phyloP scores from a whole-genome alignment of 2,888 invertebrate genomes.

The Sphaerophoria taeniata region DNA sequence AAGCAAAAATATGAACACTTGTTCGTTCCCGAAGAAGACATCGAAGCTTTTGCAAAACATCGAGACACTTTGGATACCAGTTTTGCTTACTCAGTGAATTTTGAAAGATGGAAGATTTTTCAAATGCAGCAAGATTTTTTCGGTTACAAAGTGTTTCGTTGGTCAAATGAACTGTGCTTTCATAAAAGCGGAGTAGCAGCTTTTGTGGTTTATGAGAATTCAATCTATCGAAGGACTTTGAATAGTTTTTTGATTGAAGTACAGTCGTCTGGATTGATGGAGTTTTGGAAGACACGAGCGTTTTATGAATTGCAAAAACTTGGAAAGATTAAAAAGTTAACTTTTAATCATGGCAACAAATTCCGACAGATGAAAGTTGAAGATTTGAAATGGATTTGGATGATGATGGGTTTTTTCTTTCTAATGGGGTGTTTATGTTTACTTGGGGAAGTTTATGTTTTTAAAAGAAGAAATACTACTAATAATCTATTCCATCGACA shows the following conservation, averaged over 20 bases:
- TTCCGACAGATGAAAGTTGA: background rate
- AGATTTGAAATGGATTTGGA: background rate
- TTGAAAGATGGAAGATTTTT: slow-evolving; percentile 4
- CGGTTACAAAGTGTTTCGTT: slow-evolving; percentile 30
- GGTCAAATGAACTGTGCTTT: background rate
- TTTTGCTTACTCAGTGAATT: slow-evolving; percentile 6
- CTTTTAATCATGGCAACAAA: background rate
- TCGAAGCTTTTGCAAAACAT: background rate
- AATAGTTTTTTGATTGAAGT: background rate
- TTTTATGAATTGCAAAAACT: background rate
- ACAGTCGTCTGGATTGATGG: slow-evolving; percentile 11
- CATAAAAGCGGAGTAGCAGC: background rate
- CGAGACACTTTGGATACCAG: slow-evolving; percentile 1
- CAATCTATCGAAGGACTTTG: background rate
- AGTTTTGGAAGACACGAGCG: background rate
- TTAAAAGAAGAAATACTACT: background rate
- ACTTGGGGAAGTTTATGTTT: background rate
- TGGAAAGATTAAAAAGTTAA: background rate
- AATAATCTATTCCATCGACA: too few relatives aligned
- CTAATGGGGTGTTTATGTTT: background rate
- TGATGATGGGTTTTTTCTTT: background rate
- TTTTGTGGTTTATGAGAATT: slow-evolving; percentile 7
- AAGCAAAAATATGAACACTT: background rate
- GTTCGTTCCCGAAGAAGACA: background rate
- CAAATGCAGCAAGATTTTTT: slow-evolving; percentile 40